These are phyloP conservation scores for Ichneumon xanthorius DNA, from an alignment of 2,888 invertebrate genomes.

Conservation along the genomic window DNA sequence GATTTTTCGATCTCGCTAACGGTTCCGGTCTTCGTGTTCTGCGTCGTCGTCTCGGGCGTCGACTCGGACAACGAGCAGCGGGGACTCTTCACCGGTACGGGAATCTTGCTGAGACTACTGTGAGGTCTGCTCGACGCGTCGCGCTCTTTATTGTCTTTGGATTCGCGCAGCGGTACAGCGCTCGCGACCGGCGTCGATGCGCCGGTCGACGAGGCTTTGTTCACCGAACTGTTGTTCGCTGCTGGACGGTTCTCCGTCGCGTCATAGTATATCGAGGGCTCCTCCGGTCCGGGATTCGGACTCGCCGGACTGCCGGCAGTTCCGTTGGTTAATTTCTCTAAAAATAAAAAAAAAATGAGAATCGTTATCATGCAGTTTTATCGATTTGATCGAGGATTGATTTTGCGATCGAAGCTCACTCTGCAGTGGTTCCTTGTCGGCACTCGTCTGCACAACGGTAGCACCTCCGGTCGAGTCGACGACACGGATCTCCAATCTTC, in stretches of 20 bases:
- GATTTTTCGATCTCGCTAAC: slow-evolving; percentile 78
- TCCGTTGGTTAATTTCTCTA: slow-evolving; percentile 83
- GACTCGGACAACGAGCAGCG: slow-evolving; percentile 82
- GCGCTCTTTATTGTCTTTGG: slow-evolving; percentile 77
- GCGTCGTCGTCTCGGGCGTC: slow-evolving; percentile 80
- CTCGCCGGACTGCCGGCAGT: slow-evolving; percentile 82
- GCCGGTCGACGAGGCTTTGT: slow-evolving; percentile 74
- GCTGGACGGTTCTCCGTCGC: slow-evolving; percentile 89
- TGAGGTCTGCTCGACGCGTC: slow-evolving; percentile 81
- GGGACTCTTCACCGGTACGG: slow-evolving; percentile 86
- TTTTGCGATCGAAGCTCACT: slow-evolving; percentile 73
- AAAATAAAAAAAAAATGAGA: slow-evolving; percentile 1
- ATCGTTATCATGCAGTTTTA: not conserved
- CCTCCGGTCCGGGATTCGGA: slow-evolving; percentile 89
- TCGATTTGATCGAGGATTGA: not conserved
- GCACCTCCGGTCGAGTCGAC: slow-evolving; percentile 82
- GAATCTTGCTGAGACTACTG: slow-evolving; percentile 88
- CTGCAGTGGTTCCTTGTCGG: slow-evolving; percentile 82
- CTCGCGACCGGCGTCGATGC: slow-evolving; percentile 76
- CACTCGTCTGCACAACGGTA: slow-evolving; percentile 82
- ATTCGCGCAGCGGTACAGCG: slow-evolving; percentile 75
- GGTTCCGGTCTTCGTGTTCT: slow-evolving; percentile 77
- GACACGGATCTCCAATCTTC: slow-evolving; percentile 93
- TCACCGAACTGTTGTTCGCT: slow-evolving; percentile 76
- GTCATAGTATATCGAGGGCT: slow-evolving; percentile 92